Base-by-base conservation (phyloP, 2,888 invertebrate genomes). In the Mimumesa dahlbomi region DNA sequence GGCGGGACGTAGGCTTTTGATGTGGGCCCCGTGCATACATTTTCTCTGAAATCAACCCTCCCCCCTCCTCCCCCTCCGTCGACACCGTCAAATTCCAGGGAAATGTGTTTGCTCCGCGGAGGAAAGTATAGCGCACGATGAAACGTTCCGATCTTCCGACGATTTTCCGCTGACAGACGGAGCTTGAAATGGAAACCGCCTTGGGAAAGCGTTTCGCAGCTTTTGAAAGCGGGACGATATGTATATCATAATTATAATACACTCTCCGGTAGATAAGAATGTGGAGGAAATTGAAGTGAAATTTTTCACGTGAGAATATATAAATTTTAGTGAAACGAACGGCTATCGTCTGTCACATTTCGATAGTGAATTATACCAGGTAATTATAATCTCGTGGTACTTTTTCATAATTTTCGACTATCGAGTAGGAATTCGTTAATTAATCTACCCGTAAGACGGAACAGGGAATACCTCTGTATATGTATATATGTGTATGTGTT, bases 1-100 rank as follows among this genome's bases (percentile, higher is more conserved):
- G 54, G 49, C 52, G 66, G 66, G 57, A 63, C 59, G 66, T 9
- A 31, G 57, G 61, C 71, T 66, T 54, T 58, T 46, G 70, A 64
- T 56, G 49, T 46, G 36, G 49, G 52, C 45, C 46, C 38, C 62
- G 40, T 69, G 58, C 56, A 45, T 54, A 69, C 59, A 36, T 46
- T 56, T 36, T 18, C 31, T 13, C 38, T n/a, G 25, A 38, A n/a
- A 38, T 31, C 38, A 13, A 11, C 36, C 19, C 34, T 7, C 3
- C 29, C 36, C 53, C 59, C 54, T 38, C 43, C 71, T 56, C 65
- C 43, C 65, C 54, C 54, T 48, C 50, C 49, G n/a, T n/a, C n/a
- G n/a, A n/a, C n/a, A n/a, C n/a, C n/a, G n/a, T n/a, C 52, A 49
- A 70, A 65, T 43, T 38, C 29, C 43, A 34, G 49, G 58, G 54